Conservation (phyloP, 2,797 vertebrate genomes). For the Enteromius thamalakanensis region DNA sequence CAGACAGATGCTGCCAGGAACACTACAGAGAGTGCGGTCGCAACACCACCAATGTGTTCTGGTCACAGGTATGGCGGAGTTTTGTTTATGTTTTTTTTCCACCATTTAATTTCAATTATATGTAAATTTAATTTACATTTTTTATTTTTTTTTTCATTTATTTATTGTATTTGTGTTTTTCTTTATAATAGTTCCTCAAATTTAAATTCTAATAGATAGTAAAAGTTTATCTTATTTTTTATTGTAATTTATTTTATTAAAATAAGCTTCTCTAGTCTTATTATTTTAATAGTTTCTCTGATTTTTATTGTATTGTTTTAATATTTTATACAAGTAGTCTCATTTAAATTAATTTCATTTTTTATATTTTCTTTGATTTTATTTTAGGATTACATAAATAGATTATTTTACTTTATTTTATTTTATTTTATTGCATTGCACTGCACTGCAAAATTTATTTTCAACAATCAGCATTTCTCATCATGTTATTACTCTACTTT, state of each 20-base stretch:
- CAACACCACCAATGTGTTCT: constrained; percentile 85
- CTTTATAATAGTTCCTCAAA: not conserved
- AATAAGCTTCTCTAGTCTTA: not conserved
- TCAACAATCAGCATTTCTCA: not conserved
- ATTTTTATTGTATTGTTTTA: no score
- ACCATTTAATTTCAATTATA: no score
- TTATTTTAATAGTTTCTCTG: not conserved
- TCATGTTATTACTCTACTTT: not conserved
- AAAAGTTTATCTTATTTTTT: not conserved
- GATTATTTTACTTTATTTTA: no score
- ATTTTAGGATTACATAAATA: not conserved
- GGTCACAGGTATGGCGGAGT: constrained; percentile 82
- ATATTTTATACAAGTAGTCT: no score
- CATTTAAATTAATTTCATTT: no score
- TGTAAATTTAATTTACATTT: not conserved
- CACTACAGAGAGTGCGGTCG: constrained; percentile 87
- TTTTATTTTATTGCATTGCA: not conserved
- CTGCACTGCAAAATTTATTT: not conserved
- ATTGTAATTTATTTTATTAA: not conserved
- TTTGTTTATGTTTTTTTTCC: not conserved
- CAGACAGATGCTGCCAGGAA: constrained; percentile 92
- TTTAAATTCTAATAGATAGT: not conserved
- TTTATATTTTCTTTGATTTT: not conserved
- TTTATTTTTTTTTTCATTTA: not conserved
- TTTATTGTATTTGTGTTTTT: not conserved